Conservation (phyloP, 1,140 invertebrate species). For the Macrotrachela quadricornifera region DNA sequence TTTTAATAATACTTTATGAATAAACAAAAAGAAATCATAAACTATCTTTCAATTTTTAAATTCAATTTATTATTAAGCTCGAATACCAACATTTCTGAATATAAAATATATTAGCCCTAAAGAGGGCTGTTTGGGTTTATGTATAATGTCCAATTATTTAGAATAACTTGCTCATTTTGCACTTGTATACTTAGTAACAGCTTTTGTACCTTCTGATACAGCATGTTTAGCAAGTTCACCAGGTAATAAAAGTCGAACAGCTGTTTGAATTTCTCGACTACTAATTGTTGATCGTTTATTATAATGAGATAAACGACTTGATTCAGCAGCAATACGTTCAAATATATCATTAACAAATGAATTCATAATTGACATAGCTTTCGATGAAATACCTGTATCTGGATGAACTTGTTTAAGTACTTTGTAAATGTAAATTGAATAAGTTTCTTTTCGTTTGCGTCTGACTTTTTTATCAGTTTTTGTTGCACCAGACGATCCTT, state of each 20-base stretch:
- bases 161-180: neutral
- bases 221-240: slow-evolving; percentile 42
- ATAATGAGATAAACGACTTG: slow-evolving; percentile 22
- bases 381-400: slow-evolving; percentile 40
- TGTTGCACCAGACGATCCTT: neutral
- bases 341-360: slow-evolving; percentile 31
- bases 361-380: slow-evolving; percentile 27
- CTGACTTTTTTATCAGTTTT: neutral
- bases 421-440: slow-evolving; percentile 43
- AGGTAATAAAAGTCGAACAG: slow-evolving; percentile 38
- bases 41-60: too few relatives aligned
- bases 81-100: too few relatives aligned
- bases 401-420: slow-evolving; percentile 48
- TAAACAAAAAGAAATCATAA: too few relatives aligned
- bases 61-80: too few relatives aligned
- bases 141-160: too few relatives aligned
- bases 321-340: slow-evolving; percentile 26
- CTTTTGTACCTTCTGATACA: slow-evolving; percentile 38
- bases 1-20: too few relatives aligned
- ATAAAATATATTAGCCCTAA: too few relatives aligned
- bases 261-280: slow-evolving; percentile 39
- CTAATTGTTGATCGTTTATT: slow-evolving; percentile 32
- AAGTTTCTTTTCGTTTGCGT: slow-evolving; percentile 8
- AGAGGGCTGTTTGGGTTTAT: too few relatives aligned
- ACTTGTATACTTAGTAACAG: slow-evolving; percentile 36